A percentile compares a stretch with the other conserved stretches of the same genome.
Conservation (phyloP, 1,140 invertebrate genomes). For the Drosophila ogumai region DNA sequence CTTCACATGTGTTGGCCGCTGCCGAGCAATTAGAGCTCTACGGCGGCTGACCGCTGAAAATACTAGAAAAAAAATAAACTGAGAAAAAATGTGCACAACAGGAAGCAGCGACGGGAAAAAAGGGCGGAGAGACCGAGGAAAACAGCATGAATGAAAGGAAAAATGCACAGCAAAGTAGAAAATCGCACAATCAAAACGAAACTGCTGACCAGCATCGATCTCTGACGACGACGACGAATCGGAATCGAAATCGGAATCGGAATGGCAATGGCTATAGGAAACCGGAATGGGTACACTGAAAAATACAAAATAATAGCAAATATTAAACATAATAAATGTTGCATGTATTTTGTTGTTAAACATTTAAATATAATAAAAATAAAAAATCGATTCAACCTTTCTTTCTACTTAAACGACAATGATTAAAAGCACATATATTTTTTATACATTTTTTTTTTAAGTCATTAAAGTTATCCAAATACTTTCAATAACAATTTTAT, state of each 20-base stretch:
- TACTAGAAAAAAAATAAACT: slow-evolving; percentile 10
- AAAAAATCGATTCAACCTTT: too few relatives aligned
- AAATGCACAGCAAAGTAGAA: slow-evolving; percentile 73
- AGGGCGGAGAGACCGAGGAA: slow-evolving; percentile 26
- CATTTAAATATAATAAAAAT: too few relatives aligned
- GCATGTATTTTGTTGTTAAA: too few relatives aligned
- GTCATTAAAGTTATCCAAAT: not conserved
- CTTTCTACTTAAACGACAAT: too few relatives aligned
- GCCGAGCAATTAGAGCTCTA: slow-evolving; percentile 77
- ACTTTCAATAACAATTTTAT: not conserved
- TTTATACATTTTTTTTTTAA: not conserved
- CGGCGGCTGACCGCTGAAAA: slow-evolving; percentile 60
- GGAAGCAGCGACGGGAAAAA: slow-evolving; percentile 24
- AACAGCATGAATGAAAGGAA: slow-evolving; percentile 39
- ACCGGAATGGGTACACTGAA: slow-evolving; percentile 26
- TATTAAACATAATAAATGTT: too few relatives aligned
- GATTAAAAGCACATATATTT: too few relatives aligned
- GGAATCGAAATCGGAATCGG: slow-evolving; percentile 43
- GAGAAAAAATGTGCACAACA: slow-evolving; percentile 28
- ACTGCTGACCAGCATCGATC: slow-evolving; percentile 74
- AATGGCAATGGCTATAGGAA: slow-evolving; percentile 30
- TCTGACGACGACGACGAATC: slow-evolving; percentile 33
- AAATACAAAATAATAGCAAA: not conserved
- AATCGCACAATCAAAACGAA: slow-evolving; percentile 79
- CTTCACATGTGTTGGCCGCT: slow-evolving; percentile 60